Conservation (phyloP, 2,888 invertebrate genomes). For the Sesamia inferens region DNA sequence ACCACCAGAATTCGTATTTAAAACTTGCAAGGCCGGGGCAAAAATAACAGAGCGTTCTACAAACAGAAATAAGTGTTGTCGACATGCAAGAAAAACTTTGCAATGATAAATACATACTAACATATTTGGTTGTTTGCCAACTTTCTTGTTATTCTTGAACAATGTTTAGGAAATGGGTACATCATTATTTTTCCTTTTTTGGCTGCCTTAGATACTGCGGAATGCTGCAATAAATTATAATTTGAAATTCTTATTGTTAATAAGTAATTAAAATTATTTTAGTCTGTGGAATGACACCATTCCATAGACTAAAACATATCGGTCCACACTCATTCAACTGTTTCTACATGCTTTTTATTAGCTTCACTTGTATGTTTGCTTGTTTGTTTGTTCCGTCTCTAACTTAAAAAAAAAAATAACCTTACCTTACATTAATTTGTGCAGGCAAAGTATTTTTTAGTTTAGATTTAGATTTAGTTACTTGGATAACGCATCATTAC, state of each 20-base stretch:
- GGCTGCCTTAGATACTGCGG: constrained; percentile 30
- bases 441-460: no score
- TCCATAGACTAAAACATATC: no score
- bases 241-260: background rate
- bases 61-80: constrained; percentile 53
- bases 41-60: constrained; percentile 48
- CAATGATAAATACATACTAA: constrained; percentile 54
- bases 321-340: background rate
- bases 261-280: constrained; percentile 4
- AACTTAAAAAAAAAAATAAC: no score
- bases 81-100: constrained; percentile 55
- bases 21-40: constrained; percentile 42
- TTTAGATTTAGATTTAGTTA: no score
- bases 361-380: no score
- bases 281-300: constrained; percentile 1
- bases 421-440: no score
- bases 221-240: constrained; percentile 33
- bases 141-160: constrained; percentile 57
- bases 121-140: constrained; percentile 59
- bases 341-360: background rate
- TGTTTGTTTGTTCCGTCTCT: no score
- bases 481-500: no score
- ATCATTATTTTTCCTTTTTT: constrained; percentile 48
- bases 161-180: constrained; percentile 62
- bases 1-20: constrained; percentile 30